phyloP scores from a whole-genome alignment of 2,888 invertebrate species.

The Harpalus rubripes region DNA sequence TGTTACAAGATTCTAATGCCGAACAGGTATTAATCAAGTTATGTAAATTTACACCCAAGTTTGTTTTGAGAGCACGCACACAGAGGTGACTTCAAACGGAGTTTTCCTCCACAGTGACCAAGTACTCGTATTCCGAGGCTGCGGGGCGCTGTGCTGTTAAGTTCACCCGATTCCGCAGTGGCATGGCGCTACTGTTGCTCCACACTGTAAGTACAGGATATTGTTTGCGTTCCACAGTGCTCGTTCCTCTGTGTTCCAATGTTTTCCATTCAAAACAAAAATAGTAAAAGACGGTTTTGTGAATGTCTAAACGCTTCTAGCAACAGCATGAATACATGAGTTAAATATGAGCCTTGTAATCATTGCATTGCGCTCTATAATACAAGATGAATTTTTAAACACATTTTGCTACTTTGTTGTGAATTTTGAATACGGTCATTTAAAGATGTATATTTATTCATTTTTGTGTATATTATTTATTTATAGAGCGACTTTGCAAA shows the following conservation, averaged over 20 bases:
- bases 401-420: constrained; percentile 3
- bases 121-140: constrained; percentile 5
- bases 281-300: constrained; percentile 35
- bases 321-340: constrained; percentile 8
- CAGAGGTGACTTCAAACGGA: constrained; percentile 44
- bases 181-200: background rate
- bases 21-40: constrained; percentile 59
- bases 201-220: constrained; percentile 1
- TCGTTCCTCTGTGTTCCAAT: constrained; percentile 21
- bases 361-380: background rate
- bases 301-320: constrained; percentile 29
- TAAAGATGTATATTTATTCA: no score
- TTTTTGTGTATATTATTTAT: no score
- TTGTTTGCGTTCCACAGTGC: constrained; percentile 37
- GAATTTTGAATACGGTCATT: no score
- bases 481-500: no score
- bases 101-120: constrained; percentile 48
- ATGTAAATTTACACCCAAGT: constrained; percentile 63
- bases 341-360: constrained; percentile 39
- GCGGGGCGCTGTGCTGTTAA: background rate
- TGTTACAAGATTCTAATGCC: constrained; percentile 55
- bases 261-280: constrained; percentile 37
- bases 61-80: constrained; percentile 54
- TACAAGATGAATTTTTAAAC: background rate
- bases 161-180: background rate